Evolutionary conservation across 2,113 vertebrate genomes (phyloP), one percentile per base, ranked within the genome.

Genomic region (Gambusia affinis): DNA sequence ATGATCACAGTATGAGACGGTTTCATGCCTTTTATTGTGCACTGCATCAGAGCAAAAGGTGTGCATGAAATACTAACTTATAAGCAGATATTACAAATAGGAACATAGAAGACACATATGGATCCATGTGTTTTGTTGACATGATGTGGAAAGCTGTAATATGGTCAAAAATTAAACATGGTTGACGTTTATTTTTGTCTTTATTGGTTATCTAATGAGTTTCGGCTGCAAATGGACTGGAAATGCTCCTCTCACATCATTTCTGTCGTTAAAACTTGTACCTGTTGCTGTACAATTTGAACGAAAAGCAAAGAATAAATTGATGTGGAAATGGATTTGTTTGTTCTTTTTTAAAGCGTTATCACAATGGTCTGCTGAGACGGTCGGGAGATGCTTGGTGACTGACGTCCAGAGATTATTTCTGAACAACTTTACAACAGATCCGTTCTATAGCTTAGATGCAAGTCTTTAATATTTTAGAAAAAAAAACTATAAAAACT

Each of bases 11-110:
- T 60, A 31, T 22, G 1, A 83, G 74, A 85, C 72, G 22, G 72
- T 79, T 79, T 80, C 67, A 80, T 87, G 74, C 84, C 76, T 80
- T 85, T 76, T 74, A 78, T 84, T 82, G 85, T 75, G 83, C 87
- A 87, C 87, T 84, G 84, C 88, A 92, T 85, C 83, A 89, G 79
- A 91, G 89, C 90, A 88, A 92, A 75, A 82, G 87, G 68, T 85
- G 90, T 87, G 89, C 88, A 81, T 73, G 65, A 79, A 84, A 76
- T 81, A 84, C 33, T 68, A 33, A 66, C 64, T 70, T 51, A 51
- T 65, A 15, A 78, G 33, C 67, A 70, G 24, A 75, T 51, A 44
- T 31, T 8, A 37, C 64, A 27, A 64, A 63, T 33, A 37, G 12
- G 62, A 74, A 5, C 81, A 62, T 6, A 72, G 60, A 71, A 31